Evolutionary conservation across 2,888 invertebrate species (phyloP).

Genomic region (Eilema sororculum): DNA sequence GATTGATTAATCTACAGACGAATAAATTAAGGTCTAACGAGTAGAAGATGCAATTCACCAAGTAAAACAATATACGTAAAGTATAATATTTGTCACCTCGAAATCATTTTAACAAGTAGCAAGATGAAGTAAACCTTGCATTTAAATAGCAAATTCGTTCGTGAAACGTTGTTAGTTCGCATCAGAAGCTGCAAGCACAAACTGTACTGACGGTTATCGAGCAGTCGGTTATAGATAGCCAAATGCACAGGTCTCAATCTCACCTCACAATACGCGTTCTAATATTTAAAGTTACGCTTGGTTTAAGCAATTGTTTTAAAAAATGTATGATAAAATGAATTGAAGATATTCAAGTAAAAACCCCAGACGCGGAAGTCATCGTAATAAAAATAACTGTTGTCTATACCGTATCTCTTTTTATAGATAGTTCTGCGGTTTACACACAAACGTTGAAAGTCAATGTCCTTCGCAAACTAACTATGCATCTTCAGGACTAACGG

Average conservation of each 20-base stretch:
- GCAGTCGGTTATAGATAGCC: not conserved
- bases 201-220: not conserved
- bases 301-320: not conserved
- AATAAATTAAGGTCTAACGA: no score
- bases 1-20: no score
- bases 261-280: not conserved
- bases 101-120: no score
- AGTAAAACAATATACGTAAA: no score
- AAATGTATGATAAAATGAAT: slow-evolving; percentile 11
- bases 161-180: no score
- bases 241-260: not conserved
- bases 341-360: slow-evolving; percentile 15
- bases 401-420: slow-evolving; percentile 13
- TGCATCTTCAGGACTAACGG: not conserved
- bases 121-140: no score
- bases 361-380: slow-evolving; percentile 8
- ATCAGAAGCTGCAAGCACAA: not conserved
- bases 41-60: no score
- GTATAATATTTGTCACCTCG: no score
- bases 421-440: slow-evolving; percentile 12
- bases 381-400: slow-evolving; percentile 17
- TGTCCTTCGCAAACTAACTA: not conserved
- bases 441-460: slow-evolving; percentile 6
- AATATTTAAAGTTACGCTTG: slow-evolving; percentile 4
- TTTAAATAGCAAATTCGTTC: no score